A percentile compares a stretch with the other conserved stretches of the same genome.
Evolutionary conservation across 2,888 invertebrate species (phyloP).

Genomic region (Lithophane semibrunnea): DNA sequence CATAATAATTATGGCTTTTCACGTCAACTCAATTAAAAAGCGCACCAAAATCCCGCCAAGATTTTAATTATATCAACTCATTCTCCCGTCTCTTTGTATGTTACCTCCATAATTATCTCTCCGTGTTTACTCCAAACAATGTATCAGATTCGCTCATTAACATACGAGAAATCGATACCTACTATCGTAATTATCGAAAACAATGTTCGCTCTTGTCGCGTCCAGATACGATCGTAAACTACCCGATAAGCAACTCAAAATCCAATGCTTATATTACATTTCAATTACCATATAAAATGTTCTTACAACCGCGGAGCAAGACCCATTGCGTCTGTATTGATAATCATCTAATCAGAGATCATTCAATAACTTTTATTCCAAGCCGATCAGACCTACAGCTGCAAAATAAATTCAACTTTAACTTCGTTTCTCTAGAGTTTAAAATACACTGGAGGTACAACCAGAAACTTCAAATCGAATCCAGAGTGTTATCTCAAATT

Average conservation of each 20-base stretch:
- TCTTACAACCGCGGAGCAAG: conserved; percentile 80
- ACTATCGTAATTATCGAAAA: conserved; percentile 81
- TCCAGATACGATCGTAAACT: conserved; percentile 75
- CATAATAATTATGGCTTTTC: conserved; percentile 7
- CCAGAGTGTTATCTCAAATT: conserved; percentile 84
- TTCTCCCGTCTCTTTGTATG: conserved; percentile 41
- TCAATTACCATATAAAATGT: conserved; percentile 90
- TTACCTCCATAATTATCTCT: conserved; percentile 56
- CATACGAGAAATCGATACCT: conserved; percentile 82
- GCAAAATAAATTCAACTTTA: conserved; percentile 73
- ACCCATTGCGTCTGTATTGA: conserved; percentile 84
- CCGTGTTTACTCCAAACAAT: conserved; percentile 55
- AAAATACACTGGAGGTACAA: conserved; percentile 72
- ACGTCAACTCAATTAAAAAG: conserved; percentile 15
- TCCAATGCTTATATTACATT: conserved; percentile 87
- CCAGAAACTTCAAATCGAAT: conserved; percentile 81
- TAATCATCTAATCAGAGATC: conserved; percentile 90
- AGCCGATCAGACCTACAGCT: conserved; percentile 72
- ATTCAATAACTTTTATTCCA: conserved; percentile 88
- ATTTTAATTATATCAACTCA: conserved; percentile 37
- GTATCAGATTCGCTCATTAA: conserved; percentile 81
- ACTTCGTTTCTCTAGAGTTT: conserved; percentile 71
- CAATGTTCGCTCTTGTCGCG: conserved; percentile 74
- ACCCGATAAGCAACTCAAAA: conserved; percentile 84
- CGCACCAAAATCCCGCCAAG: conserved; percentile 16